Base-by-base conservation (phyloP, 2,113 vertebrate genomes). In the Sylvicapra grimmia region DNA sequence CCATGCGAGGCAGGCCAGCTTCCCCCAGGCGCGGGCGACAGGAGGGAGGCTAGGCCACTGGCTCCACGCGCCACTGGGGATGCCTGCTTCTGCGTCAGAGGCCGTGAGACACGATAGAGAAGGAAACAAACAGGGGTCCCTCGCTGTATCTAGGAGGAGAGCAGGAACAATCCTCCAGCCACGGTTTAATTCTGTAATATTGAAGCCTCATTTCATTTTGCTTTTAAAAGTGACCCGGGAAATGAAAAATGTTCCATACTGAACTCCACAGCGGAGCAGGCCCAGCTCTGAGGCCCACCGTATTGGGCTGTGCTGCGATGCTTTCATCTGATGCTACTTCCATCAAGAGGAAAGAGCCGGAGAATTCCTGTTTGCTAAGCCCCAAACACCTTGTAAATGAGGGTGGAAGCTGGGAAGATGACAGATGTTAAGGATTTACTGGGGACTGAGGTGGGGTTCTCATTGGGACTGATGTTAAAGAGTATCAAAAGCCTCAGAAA, bases 171-270 rank as follows among this genome's bases (percentile, higher is more conserved):
- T 53, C 51, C 63, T 75, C 56, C 80, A 96, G 63, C 93, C 95
- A 63, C 4, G 47, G 79, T 58, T 93, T 58, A 79, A 85, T 90
- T 90, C 92, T 40, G 15, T 16, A 72, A 49, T 51, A 63, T 29
- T 87, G 72, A 90, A 86, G 96, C 51, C 72, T 89, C 33, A 14
- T n/a, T 96, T 93, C 92, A 90, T 79, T 93, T 96, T 75, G 65
- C 61, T 95, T 90, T 90, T 87, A 96, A 95, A 95, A 96, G 84
- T 94, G 96, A 90, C 47, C 90, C 40, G 40, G 49, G 40, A 92
- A 96, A 75, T 84, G 31, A 95, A 96, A 92, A 96, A 90, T 3
- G 23, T 82, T 83, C 63, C 40, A 18, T 6, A 47, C n/a, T 47
- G 75, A 86, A 87, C 90, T 92, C 63, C 40, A 86, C 23, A 15